phyloP scores from a whole-genome alignment of 2,113 vertebrate genomes.

The Gnathonemus echidnorhynchus region DNA sequence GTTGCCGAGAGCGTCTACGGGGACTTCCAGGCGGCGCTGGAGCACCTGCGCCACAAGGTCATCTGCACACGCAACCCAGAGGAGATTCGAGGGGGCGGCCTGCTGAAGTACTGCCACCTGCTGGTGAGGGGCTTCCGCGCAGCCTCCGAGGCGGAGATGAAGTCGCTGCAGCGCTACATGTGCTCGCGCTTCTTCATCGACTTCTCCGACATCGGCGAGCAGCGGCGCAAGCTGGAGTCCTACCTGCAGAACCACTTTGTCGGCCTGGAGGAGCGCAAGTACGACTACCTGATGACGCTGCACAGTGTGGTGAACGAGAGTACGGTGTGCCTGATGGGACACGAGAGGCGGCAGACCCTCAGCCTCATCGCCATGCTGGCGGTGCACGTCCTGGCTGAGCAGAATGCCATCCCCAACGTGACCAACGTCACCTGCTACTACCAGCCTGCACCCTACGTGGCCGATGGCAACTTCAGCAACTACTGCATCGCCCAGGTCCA shows the following conservation, averaged over 20 bases:
- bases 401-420: constrained; percentile 97
- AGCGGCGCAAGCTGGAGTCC: constrained; percentile 96
- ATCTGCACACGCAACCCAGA: constrained; percentile 96
- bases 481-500: constrained; percentile 98
- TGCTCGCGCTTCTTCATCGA: constrained; percentile 99
- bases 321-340: constrained; percentile 98
- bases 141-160: constrained; percentile 86
- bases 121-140: constrained; percentile 90
- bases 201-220: constrained; percentile 94
- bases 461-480: constrained; percentile 97
- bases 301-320: constrained; percentile 96
- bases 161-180: constrained; percentile 98
- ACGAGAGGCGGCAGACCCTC: constrained; percentile 92
- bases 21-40: constrained; percentile 85
- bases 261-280: constrained; percentile 98
- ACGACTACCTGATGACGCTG: constrained; percentile 97
- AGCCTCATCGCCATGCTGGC: constrained; percentile 97
- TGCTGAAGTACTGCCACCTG: constrained; percentile 98
- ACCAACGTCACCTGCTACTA: constrained; percentile 98
- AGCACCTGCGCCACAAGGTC: constrained; percentile 89
- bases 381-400: constrained; percentile 89
- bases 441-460: constrained; percentile 95
- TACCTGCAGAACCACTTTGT: constrained; percentile 99
- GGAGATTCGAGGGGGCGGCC: constrained; percentile 94
- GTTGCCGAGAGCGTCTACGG: constrained; percentile 95